Percentiles rank a stretch among this genome's conserved stretches.
Evolutionary conservation across 2,888 invertebrate species (phyloP).

Genomic region (Drosophila cracens): DNA sequence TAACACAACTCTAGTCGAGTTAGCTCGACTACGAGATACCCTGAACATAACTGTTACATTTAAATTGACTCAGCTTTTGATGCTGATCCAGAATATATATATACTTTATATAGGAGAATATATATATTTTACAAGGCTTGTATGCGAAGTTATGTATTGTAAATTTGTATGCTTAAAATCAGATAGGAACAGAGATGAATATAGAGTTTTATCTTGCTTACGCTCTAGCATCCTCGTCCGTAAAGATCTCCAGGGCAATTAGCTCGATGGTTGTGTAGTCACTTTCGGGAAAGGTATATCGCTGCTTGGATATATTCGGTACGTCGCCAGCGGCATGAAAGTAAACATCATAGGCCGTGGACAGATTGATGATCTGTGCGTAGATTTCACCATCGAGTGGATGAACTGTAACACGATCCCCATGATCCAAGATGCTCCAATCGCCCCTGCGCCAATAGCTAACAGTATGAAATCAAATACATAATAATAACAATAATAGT

Average conservation of each 20-base stretch:
- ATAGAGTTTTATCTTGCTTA: conserved; percentile 59
- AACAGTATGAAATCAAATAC: neutral
- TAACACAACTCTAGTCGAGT: too few species aligned
- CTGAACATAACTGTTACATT: neutral
- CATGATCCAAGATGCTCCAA: conserved; percentile 86
- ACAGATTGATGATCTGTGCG: conserved; percentile 90
- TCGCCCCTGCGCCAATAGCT: conserved; percentile 87
- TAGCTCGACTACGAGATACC: neutral
- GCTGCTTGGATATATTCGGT: conserved; percentile 88
- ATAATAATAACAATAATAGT: neutral
- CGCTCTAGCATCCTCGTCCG: conserved; percentile 87
- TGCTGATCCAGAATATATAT: neutral
- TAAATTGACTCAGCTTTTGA: neutral
- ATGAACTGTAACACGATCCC: conserved; percentile 87
- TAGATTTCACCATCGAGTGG: conserved; percentile 91
- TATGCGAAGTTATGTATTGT: too few species aligned
- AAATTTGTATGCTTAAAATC: too few species aligned
- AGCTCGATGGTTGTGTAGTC: conserved; percentile 88
- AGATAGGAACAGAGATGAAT: neutral
- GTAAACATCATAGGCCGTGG: conserved; percentile 88
- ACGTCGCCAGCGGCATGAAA: conserved; percentile 89
- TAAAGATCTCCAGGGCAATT: conserved; percentile 87
- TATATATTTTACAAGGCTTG: too few species aligned
- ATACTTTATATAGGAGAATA: neutral
- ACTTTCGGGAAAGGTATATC: conserved; percentile 86